phyloP scores from a whole-genome alignment of 2,888 invertebrate genomes.

The Ryuthela nishihirai region DNA sequence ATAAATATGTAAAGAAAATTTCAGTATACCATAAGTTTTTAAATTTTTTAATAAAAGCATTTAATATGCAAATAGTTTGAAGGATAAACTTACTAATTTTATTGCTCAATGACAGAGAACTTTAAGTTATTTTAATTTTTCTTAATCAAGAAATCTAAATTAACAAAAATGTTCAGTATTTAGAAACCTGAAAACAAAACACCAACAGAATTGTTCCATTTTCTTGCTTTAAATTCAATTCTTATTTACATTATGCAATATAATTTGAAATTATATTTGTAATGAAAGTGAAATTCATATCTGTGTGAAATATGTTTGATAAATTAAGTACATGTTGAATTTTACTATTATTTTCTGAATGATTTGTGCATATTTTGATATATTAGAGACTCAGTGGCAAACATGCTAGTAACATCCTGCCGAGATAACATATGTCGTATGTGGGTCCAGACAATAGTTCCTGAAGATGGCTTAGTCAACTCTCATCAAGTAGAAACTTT shows the following conservation, averaged over 20 bases:
- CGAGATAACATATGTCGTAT: constrained; percentile 97
- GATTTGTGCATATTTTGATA: constrained; percentile 24
- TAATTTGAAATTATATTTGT: neutral
- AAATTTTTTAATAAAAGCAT: too few species aligned
- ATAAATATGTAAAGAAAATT: too few species aligned
- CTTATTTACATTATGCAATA: neutral
- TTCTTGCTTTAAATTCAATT: too few species aligned
- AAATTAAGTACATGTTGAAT: neutral
- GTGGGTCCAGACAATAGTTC: constrained; percentile 96
- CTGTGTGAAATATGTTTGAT: neutral
- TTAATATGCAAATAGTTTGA: too few species aligned
- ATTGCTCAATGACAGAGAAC: too few species aligned
- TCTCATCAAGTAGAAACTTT: constrained; percentile 60
- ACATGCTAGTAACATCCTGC: constrained; percentile 96
- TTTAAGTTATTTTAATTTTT: too few species aligned
- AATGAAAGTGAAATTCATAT: neutral
- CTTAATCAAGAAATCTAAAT: too few species aligned
- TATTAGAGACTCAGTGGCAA: constrained; percentile 87
- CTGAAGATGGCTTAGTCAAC: constrained; percentile 85
- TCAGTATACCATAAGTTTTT: too few species aligned
- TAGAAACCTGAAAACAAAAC: too few species aligned
- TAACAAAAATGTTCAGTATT: too few species aligned
- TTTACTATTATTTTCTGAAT: neutral
- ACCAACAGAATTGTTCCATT: too few species aligned
- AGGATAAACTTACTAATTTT: too few species aligned